Percentiles rank a stretch among this genome's conserved stretches.
Evolutionary conservation across 2,113 vertebrate species (phyloP).

Genomic region (Triplophysa siluroides): DNA sequence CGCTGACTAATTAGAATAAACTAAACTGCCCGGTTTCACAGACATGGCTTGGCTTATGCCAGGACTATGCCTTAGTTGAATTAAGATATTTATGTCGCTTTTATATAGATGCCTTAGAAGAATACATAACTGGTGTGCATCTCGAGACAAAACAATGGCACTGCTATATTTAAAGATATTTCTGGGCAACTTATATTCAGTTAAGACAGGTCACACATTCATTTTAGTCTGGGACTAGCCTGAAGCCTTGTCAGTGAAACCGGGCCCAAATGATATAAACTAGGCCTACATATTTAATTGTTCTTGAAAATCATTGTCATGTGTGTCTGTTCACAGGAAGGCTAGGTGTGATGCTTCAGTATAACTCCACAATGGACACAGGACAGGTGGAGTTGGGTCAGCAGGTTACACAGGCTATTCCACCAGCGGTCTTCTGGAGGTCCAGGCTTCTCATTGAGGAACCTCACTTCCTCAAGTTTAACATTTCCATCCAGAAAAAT

Average conservation of each 20-base stretch:
- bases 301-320: background rate
- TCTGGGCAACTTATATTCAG: too few species aligned
- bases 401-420: slow-evolving; percentile 84
- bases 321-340: slow-evolving; percentile 37
- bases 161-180: too few species aligned
- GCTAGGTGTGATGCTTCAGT: slow-evolving; percentile 68
- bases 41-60: too few species aligned
- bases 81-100: too few species aligned
- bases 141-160: too few species aligned
- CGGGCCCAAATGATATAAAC: background rate
- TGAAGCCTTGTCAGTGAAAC: too few species aligned
- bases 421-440: slow-evolving; percentile 95
- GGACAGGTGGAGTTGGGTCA: slow-evolving; percentile 93
- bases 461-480: slow-evolving; percentile 96
- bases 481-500: slow-evolving; percentile 99
- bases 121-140: too few species aligned
- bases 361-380: slow-evolving; percentile 94
- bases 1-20: background rate
- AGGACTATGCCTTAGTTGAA: too few species aligned
- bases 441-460: slow-evolving; percentile 90
- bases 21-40: too few species aligned
- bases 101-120: too few species aligned
- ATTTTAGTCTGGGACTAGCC: too few species aligned
- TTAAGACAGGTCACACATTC: too few species aligned
- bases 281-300: background rate